These are phyloP conservation scores for Drosophila flavopinicola DNA, from an alignment of 2,888 invertebrate species.

Conservation along the genomic window DNA sequence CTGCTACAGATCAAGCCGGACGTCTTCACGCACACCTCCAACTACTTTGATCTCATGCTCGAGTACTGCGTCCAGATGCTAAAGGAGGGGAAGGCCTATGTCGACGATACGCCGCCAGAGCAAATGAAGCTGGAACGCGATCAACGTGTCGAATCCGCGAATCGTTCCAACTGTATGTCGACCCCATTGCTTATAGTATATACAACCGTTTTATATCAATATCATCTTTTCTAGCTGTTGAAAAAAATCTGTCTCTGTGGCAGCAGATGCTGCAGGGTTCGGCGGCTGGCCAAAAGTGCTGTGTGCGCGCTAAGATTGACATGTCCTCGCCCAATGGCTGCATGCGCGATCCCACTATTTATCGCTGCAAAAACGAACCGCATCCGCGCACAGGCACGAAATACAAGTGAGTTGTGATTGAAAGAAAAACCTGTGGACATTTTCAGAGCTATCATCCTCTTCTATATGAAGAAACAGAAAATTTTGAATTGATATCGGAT, in stretches of 20 bases:
- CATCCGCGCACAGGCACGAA: constrained; percentile 97
- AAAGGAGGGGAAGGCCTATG: constrained; percentile 95
- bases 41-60: constrained; percentile 97
- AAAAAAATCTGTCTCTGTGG: constrained; percentile 95
- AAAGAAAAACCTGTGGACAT: too few species aligned
- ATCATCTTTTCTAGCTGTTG: constrained; percentile 86
- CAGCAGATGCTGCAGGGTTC: constrained; percentile 96
- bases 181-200: background rate
- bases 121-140: constrained; percentile 98
- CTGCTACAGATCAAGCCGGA: constrained; percentile 97
- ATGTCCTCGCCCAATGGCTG: constrained; percentile 98
- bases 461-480: too few species aligned
- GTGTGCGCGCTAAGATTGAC: constrained; percentile 98
- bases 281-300: constrained; percentile 92
- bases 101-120: constrained; percentile 97
- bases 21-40: constrained; percentile 96
- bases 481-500: too few species aligned
- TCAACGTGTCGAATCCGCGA: constrained; percentile 92
- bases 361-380: constrained; percentile 97
- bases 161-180: constrained; percentile 92
- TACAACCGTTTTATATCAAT: background rate
- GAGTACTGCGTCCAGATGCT: constrained; percentile 94
- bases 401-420: constrained; percentile 91
- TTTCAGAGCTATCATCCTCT: too few species aligned
- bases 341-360: constrained; percentile 98